Conservation (phyloP, 1,140 invertebrate species). For the Thaumetopoea pityocampa region DNA sequence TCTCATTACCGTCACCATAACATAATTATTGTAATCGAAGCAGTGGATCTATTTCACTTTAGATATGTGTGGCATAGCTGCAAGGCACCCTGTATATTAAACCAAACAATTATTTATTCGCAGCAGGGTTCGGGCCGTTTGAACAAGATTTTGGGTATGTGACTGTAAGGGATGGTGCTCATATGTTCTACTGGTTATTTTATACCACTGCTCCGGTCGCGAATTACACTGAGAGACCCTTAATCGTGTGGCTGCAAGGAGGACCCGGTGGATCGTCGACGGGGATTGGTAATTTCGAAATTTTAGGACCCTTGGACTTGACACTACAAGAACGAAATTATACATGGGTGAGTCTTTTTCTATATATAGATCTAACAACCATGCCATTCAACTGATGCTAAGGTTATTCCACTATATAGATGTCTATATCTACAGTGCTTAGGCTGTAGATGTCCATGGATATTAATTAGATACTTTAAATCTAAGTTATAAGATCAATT, state of each 20-base stretch:
- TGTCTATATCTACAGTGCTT: too few relatives aligned
- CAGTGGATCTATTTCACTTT: neutral
- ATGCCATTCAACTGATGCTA: too few relatives aligned
- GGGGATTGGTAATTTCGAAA: constrained; percentile 86
- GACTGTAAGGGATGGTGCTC: constrained; percentile 81
- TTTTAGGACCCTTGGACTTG: constrained; percentile 83
- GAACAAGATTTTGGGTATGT: constrained; percentile 64
- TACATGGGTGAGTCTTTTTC: constrained; percentile 82
- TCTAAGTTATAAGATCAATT: too few relatives aligned
- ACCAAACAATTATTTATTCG: neutral
- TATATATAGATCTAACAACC: too few relatives aligned
- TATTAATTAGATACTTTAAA: too few relatives aligned
- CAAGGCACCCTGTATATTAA: neutral
- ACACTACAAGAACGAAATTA: constrained; percentile 80
- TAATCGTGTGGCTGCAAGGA: constrained; percentile 88
- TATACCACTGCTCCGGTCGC: constrained; percentile 79
- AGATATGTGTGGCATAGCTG: neutral
- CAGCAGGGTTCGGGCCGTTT: constrained; percentile 52
- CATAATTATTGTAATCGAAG: too few relatives aligned
- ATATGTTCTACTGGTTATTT: constrained; percentile 92
- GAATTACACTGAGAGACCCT: constrained; percentile 78
- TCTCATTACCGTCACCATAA: too few relatives aligned
- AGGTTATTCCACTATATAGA: too few relatives aligned
- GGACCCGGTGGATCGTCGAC: constrained; percentile 86
- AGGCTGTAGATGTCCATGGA: too few relatives aligned